A percentile compares a stretch with the other conserved stretches of the same genome.
Conservation (phyloP, 2,888 invertebrate species). For the Allolobophora icterica region DNA sequence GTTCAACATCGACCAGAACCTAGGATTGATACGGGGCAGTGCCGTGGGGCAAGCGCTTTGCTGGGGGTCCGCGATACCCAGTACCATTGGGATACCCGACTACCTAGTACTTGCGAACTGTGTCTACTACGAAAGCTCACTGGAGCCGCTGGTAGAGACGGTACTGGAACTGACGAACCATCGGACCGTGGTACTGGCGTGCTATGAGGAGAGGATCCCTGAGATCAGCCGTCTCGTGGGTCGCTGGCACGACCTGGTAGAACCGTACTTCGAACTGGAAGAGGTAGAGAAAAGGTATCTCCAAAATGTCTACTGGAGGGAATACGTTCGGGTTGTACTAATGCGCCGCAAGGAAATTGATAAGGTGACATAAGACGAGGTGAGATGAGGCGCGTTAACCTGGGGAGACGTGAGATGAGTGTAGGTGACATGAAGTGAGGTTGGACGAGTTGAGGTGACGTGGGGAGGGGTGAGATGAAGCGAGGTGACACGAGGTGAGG, state of each 20-base stretch:
- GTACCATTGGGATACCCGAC: conserved; percentile 50
- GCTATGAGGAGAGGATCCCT: conserved; percentile 74
- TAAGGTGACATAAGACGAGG: not conserved
- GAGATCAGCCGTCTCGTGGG: conserved; percentile 65
- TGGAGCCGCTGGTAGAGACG: conserved; percentile 72
- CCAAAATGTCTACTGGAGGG: not conserved
- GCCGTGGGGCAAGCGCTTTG: conserved; percentile 70
- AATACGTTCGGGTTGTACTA: not conserved
- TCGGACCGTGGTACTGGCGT: conserved; percentile 72
- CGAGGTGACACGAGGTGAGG: too few relatives aligned
- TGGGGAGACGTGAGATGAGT: not conserved
- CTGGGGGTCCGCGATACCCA: conserved; percentile 70
- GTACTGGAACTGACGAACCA: conserved; percentile 67
- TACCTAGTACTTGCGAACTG: conserved; percentile 67
- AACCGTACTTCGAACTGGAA: conserved; percentile 64
- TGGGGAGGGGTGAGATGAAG: too few relatives aligned
- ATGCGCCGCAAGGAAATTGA: not conserved
- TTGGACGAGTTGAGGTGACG: not conserved
- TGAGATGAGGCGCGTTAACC: not conserved
- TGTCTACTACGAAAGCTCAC: conserved; percentile 66
- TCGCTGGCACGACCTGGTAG: conserved; percentile 69
- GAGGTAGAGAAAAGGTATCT: conserved; percentile 11
- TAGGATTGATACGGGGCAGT: conserved; percentile 68
- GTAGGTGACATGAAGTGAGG: too few relatives aligned
- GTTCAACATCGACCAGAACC: conserved; percentile 73